Evolutionary conservation across 2,797 vertebrate genomes (phyloP), one percentile per base, ranked within the genome.

Genomic region (Vultur gryphus): DNA sequence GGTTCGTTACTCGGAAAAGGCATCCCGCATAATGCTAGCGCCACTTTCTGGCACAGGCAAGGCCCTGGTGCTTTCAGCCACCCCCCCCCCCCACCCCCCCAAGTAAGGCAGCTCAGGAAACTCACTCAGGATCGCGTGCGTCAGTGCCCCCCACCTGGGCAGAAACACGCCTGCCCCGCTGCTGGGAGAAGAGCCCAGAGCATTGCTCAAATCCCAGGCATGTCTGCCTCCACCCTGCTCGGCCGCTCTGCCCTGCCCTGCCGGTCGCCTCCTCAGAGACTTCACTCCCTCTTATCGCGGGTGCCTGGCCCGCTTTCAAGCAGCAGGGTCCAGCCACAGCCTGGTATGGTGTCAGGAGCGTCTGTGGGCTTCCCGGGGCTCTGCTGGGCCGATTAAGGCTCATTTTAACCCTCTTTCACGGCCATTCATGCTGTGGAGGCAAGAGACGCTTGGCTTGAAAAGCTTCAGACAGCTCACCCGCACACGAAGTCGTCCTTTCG

Each of bases 401-500:
- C 5, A 0, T n/a, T 67, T 41, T 54, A 49, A 48, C 25, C 12
- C 49, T 51, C 76, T 83, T 43, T 17, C 28, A 28, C 21, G 55
- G 54, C 13, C 19, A 9, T 28, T 62, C 79, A 13, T 8, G 24
- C 41, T 23, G 16, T 18, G 48, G 41, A 69, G 75, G 55, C 17
- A 64, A 73, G 23, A 39, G 46, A 35, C 0, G 0, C 13, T 54
- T 1, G 1, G 58, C 44, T 58, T 54, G 25, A 84, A 84, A 89
- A 58, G 69, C 77, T 62, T 55, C 67, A 80, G 67, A 33, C 52
- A 67, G 37, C 33, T 52, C 7, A 1, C 62, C 24, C 2, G 1
- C 4, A 3, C 0, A 1, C 11, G 3, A 46, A 20, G 15, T 3
- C 7, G 39, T 62, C n/a, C 29, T 75, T 62, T 52, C 5, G 0